Evolutionary conservation across 2,113 vertebrate species (phyloP).

Genomic region (Alosa alosa): DNA sequence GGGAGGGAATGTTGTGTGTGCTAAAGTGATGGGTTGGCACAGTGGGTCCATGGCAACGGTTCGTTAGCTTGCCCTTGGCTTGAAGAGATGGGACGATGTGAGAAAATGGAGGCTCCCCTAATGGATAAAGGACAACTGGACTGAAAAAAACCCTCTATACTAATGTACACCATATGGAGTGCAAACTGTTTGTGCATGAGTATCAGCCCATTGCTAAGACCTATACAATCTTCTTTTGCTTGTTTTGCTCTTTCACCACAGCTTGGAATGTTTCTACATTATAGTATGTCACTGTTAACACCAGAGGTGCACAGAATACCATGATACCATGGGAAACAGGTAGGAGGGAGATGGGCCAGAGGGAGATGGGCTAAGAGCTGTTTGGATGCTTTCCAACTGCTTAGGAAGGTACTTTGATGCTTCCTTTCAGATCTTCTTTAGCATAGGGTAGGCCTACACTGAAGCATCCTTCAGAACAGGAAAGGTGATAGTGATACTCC

Average conservation of each 20-base stretch:
- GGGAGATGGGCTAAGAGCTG: too few relatives aligned
- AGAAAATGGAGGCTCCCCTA: neutral
- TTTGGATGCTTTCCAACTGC: too few relatives aligned
- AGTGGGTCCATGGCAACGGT: neutral
- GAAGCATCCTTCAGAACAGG: too few relatives aligned
- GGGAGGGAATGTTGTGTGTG: neutral
- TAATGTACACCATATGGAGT: neutral
- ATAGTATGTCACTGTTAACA: too few relatives aligned
- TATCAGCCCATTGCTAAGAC: neutral
- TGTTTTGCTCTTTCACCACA: neutral
- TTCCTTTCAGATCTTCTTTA: too few relatives aligned
- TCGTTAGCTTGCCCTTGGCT: slow-evolving; percentile 2
- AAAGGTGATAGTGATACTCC: too few relatives aligned
- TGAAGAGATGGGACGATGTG: neutral
- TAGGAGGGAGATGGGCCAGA: too few relatives aligned
- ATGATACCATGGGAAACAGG: too few relatives aligned
- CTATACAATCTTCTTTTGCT: neutral
- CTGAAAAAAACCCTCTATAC: neutral
- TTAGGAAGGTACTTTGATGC: too few relatives aligned
- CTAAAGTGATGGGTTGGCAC: neutral
- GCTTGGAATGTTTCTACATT: neutral
- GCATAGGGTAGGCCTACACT: too few relatives aligned
- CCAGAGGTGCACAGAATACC: too few relatives aligned
- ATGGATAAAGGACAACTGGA: neutral
- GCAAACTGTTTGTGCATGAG: neutral